Evolutionary conservation across 2,888 invertebrate species (phyloP), one percentile per base, ranked within the genome.

Genomic region (Tetranychus truncatus): DNA sequence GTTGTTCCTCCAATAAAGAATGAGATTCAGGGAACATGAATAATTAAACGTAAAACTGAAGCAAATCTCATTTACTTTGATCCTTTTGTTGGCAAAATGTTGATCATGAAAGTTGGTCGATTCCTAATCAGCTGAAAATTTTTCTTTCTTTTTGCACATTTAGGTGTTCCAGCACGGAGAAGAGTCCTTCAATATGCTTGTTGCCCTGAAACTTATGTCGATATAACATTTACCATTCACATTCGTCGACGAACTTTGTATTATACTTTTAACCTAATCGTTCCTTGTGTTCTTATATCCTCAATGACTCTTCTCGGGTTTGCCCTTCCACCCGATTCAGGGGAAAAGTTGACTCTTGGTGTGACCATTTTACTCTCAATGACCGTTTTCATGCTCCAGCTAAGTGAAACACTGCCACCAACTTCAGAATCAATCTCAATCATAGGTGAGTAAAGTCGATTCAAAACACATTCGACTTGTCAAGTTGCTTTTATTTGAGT

Each of bases 221-320:
- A 97, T 85, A 92, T 97, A 82, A 96, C 96, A 80, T 97, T 95
- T 85, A 91, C 91, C 81, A 92, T 97, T 81, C 91, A 92, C 84
- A 95, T 97, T 84, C 88, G 96, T 81, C 88, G 97, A 82, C 89
- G 96, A 83, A 95, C 96, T 77, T 88, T 99, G 80, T 97, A 96
- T 87, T 97, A 97, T 86, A 96, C 96, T 87, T 95, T 99, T 88
- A 99, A 99, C 87, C 89, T 99, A 84, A 97, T 99, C 84, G 94
- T 99, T 83, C 99, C 99, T 79, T 96, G 96, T 84, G 94, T 97
- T 82, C 88, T 99, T 83, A 97, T 99, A 83, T 95, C 74, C 11
- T 95, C 96, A 80, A 95, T 97, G 93, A 95, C 97, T 79, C 88
- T 99, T 80, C 87, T 99, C 80, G 95, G 96, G 80, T 99, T 99